These are phyloP conservation scores for Agelastica alni DNA, from an alignment of 2,888 invertebrate species.

Conservation along the genomic window DNA sequence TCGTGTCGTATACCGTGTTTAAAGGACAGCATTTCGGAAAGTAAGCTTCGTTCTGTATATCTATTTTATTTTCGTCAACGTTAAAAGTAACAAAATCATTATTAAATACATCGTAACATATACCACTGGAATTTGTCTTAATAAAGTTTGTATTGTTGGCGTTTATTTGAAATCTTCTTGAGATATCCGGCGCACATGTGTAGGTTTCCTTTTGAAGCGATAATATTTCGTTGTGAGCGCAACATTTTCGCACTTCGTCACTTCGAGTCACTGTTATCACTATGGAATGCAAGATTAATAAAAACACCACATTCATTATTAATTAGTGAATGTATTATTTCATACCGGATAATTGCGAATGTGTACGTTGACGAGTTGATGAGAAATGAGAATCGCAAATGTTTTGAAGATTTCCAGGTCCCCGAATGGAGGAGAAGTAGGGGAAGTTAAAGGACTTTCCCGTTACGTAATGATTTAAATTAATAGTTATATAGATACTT, in stretches of 20 bases:
- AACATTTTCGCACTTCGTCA: conserved; percentile 23
- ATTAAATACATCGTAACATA: conserved; percentile 23
- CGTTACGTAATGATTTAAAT: no score
- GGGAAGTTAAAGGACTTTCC: background rate
- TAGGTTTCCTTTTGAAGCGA: background rate
- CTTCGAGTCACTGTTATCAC: conserved; percentile 8
- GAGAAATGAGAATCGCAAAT: no score
- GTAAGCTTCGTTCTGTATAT: background rate
- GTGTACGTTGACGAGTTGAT: no score
- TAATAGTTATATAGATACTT: no score
- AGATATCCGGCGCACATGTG: conserved; percentile 17
- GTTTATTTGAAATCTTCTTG: conserved; percentile 19
- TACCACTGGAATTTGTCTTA: background rate
- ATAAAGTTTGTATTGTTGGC: conserved; percentile 18
- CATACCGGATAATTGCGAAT: no score
- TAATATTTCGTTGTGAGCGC: conserved; percentile 9
- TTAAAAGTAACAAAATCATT: conserved; percentile 14
- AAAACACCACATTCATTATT: conserved; percentile 7
- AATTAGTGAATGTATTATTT: background rate
- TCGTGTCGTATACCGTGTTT: conserved; percentile 36
- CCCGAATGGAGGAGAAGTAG: background rate
- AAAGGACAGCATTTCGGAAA: conserved; percentile 48
- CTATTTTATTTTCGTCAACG: conserved; percentile 6
- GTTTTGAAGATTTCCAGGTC: background rate
- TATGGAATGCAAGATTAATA: background rate